These are phyloP conservation scores for Stenodera caucasica DNA, from an alignment of 2,888 invertebrate genomes.

Conservation along the genomic window DNA sequence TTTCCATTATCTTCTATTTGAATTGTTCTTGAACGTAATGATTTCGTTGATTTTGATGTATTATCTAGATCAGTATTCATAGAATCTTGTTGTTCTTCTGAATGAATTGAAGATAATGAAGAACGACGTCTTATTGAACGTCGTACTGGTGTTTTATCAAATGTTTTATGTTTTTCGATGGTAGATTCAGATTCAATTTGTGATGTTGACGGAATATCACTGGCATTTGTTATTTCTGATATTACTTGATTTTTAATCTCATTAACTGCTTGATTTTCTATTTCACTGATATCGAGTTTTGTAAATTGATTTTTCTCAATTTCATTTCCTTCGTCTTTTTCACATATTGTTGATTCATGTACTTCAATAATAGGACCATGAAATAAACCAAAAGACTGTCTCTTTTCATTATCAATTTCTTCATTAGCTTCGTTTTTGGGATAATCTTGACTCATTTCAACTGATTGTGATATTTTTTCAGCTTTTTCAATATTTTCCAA, in stretches of 20 bases:
- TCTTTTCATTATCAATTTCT: not conserved
- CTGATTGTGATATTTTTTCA: no score
- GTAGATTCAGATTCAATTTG: not conserved
- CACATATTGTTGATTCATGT: not conserved
- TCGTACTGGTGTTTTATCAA: not conserved
- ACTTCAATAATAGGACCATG: not conserved
- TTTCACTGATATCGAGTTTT: conserved; percentile 3
- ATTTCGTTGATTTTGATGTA: not conserved
- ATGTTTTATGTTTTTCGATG: not conserved
- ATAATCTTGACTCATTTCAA: no score
- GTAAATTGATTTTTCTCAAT: not conserved
- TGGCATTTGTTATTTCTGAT: not conserved
- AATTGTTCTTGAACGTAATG: not conserved
- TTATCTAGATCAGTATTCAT: not conserved
- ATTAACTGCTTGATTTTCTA: not conserved
- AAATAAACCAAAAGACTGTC: conserved; percentile 7
- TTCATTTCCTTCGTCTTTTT: not conserved
- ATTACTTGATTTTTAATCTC: not conserved
- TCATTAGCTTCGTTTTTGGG: not conserved
- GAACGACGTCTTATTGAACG: conserved; percentile 3
- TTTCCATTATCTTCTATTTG: not conserved
- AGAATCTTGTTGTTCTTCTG: not conserved
- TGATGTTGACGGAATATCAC: not conserved
- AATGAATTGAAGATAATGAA: not conserved
- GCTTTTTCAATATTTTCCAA: no score